Base-by-base conservation (phyloP, 1,140 invertebrate species). In the Palaemon carinicauda region DNA sequence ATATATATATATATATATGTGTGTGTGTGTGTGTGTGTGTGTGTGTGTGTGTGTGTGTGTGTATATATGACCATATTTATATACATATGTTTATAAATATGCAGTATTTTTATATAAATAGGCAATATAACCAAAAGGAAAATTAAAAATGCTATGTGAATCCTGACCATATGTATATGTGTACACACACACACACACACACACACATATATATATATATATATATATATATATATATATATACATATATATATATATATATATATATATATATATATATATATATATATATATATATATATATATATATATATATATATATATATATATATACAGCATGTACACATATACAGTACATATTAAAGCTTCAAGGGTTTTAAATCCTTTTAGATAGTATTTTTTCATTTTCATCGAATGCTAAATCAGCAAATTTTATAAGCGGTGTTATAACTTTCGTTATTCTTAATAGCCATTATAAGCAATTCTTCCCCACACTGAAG, bases 271-370 rank as follows among this genome's bases (percentile, higher is more conserved):
- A 74, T 31, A 74, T 31, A 74, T 31, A 74, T 31, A 74, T 31
- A 74, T 7, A 79, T 53, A 77, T 50, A 77, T 50, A 78, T 52
- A 78, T 52, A 78, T 52, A 78, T 52, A 78, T 27, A 78, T 52
- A 78, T 27, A 78, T 52, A 78, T 52, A 78, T 52, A 78, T 52
- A 78, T 52, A 78, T 52, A 78, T 52, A 78, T n/a, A n/a, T n/a
- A n/a, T n/a, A n/a, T n/a, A n/a, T n/a, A n/a, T n/a, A n/a, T n/a
- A n/a, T n/a, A n/a, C 75, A 78, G 54, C 75, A 78, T 52, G 54
- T 52, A 78, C 75, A 78, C 75, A 78, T 52, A 78, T 52, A 78
- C 75, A 78, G n/a, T n/a, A n/a, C n/a, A n/a, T n/a, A n/a, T n/a
- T n/a, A n/a, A n/a, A n/a, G n/a, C n/a, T n/a, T n/a, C n/a, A n/a